Base-by-base conservation (phyloP, 2,113 vertebrate genomes). In the Aplodontia rufa region DNA sequence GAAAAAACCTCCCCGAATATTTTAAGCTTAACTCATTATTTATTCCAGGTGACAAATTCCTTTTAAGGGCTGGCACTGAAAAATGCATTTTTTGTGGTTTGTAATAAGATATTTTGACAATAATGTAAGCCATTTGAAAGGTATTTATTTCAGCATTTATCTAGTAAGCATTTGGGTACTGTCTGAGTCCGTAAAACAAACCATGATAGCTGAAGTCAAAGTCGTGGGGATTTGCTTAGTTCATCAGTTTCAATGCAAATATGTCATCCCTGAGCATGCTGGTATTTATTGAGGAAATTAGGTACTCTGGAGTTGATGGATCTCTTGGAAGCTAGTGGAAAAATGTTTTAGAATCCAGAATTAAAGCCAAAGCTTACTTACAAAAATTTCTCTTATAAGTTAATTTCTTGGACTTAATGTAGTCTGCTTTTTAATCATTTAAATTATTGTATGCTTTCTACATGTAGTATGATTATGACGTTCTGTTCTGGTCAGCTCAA, bases 391-490 rank as follows among this genome's bases (percentile, higher is more conserved):
- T 84, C 62, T 97, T 96, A 82, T 75, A 74, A 92, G 86, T 96
- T 81, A 28, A 97, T 98, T 98, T 97, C 84, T 84, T 96, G 96
- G 81, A 95, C 96, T 96, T 97, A 91, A 97, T 97, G 97, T 97
- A 84, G 94, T 85, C 16, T 71, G 24, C 26, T 82, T 91, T 58
- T 35, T 81, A 76, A 32, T 55, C 0, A 12, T 69, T 92, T 69
- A 16, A 87, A 82, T 94, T 84, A 98, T 91, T 71, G 75, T 78
- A 87, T 95, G 91, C 80, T 96, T 76, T 96, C 90, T 94, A 12
- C 40, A 1, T 0, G 0, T 90, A 92, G 95, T 42, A 30, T 62
- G 87, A 95, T 97, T 0, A 14, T 86, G 83, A 47, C 94, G 76
- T 76, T 95, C 53, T 92, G 78, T 83, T 93, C 84, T 96, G 90